These are phyloP conservation scores for Pseudoips prasinana DNA, from an alignment of 2,888 invertebrate genomes.

Conservation along the genomic window DNA sequence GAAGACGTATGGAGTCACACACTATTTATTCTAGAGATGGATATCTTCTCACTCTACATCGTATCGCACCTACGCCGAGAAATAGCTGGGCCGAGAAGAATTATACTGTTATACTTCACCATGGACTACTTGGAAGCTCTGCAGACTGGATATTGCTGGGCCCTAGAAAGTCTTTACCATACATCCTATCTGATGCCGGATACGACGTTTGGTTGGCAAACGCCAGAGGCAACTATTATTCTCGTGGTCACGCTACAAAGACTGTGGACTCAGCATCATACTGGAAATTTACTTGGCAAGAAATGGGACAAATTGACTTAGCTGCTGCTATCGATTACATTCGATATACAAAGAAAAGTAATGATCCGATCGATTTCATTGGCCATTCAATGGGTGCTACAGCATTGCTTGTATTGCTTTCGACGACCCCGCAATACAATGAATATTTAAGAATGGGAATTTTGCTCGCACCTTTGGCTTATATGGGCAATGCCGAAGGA, in stretches of 20 bases:
- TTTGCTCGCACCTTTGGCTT: conserved; percentile 56
- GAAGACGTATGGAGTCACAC: conserved; percentile 55
- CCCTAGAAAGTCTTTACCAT: conserved; percentile 56
- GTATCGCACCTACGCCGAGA: conserved; percentile 30
- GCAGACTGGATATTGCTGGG: conserved; percentile 68
- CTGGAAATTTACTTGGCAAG: conserved; percentile 63
- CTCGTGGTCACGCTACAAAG: conserved; percentile 45
- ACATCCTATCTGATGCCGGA: conserved; percentile 76
- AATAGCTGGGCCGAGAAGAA: conserved; percentile 8
- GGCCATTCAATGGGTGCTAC: conserved; percentile 69
- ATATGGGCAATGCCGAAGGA: conserved; percentile 48
- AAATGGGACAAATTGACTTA: conserved; percentile 61
- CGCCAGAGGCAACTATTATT: conserved; percentile 64
- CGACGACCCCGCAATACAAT: conserved; percentile 50
- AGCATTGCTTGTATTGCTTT: conserved; percentile 54
- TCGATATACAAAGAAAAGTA: conserved; percentile 35
- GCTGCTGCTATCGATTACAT: conserved; percentile 58
- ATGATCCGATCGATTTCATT: conserved; percentile 48
- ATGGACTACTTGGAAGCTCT: conserved; percentile 64
- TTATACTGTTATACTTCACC: conserved; percentile 54
- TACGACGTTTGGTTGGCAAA: conserved; percentile 84
- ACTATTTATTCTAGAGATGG: conserved; percentile 54
- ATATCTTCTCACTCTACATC: conserved; percentile 57
- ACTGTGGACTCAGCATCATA: conserved; percentile 39
- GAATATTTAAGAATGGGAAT: conserved; percentile 53